Evolutionary conservation across 2,888 invertebrate genomes (phyloP), one percentile per base, ranked within the genome.

Genomic region (Conchocele bisecta): DNA sequence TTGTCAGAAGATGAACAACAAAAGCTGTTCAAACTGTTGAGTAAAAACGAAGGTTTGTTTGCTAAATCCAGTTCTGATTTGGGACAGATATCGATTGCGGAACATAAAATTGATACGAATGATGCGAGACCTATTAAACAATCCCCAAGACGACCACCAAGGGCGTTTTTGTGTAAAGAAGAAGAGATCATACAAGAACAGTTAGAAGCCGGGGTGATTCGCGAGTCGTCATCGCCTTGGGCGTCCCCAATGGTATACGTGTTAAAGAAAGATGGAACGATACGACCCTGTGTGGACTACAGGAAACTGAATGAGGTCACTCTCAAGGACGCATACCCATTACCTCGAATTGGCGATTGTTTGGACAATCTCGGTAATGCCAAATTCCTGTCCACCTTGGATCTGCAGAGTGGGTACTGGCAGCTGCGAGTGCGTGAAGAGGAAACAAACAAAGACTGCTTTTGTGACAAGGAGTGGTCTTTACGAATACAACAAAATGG

Each of bases 221-320:
- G 48, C 3, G 48, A 28, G 17, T 26, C 48, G 5, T n/a, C 48
- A n/a, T 48, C 48, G 17, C 48, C 48, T 7, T 48, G 48, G 48
- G 28, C 48, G 4, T 48, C 48, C 3, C 48, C 48, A 4, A 48
- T 48, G 28, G 48, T 48, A 11, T 28, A 48, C 31, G 48, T 48
- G 6, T 7, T 48, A 17, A 48, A 48, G 17, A 48, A 48, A 22
- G 48, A 28, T 15, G 48, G 48, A 48, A 13, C 48, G 3, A 48
- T 48, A 13, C 26, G 70, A 22, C 57, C 53, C 1, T 77, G 73
- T 64, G 61, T 74, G 5, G 77, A 76, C 44, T 76, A 65, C 35
- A 39, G 76, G n/a, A 33, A 37, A 7, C 35, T 73, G 22, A 67
- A 73, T 59, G 67, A 63, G 15, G 28, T 58, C 13, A 68, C 67